phyloP scores from a whole-genome alignment of 2,888 invertebrate genomes.

The Agrotis ipsilon region DNA sequence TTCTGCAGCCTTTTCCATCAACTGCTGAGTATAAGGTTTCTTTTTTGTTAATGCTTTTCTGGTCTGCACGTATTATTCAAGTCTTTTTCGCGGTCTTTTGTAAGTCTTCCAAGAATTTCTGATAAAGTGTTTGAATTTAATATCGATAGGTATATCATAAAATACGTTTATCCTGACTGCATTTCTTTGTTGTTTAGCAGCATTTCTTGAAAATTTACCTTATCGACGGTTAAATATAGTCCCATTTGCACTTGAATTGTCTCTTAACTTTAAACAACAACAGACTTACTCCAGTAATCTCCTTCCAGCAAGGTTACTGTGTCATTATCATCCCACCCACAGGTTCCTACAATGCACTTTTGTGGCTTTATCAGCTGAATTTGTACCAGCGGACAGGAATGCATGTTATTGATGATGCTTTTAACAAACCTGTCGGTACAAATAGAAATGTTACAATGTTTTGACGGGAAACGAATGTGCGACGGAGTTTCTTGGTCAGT shows the following conservation, averaged over 20 bases:
- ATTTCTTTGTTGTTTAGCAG: background rate
- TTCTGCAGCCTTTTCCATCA: background rate
- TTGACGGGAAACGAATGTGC: conserved; percentile 27
- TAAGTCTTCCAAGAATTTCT: background rate
- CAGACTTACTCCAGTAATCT: conserved; percentile 36
- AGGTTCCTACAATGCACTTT: conserved; percentile 51
- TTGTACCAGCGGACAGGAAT: conserved; percentile 48
- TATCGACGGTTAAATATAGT: conserved; percentile 9
- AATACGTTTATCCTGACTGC: too few species aligned
- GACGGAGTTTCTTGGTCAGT: conserved; percentile 34
- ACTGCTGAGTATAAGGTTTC: background rate
- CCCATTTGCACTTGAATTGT: conserved; percentile 8
- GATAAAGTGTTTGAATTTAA: background rate
- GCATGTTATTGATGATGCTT: conserved; percentile 66
- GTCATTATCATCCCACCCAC: conserved; percentile 56
- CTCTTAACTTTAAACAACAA: conserved; percentile 20
- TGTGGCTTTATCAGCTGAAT: conserved; percentile 53
- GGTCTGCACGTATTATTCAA: background rate
- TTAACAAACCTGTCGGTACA: conserved; percentile 49
- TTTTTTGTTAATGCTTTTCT: background rate
- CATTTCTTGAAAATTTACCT: background rate
- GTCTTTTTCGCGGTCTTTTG: background rate
- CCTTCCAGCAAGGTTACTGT: conserved; percentile 48
- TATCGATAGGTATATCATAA: too few species aligned
- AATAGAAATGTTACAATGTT: conserved; percentile 52